These are phyloP conservation scores for Thecophora atra DNA, from an alignment of 2,888 invertebrate species.

Conservation along the genomic window DNA sequence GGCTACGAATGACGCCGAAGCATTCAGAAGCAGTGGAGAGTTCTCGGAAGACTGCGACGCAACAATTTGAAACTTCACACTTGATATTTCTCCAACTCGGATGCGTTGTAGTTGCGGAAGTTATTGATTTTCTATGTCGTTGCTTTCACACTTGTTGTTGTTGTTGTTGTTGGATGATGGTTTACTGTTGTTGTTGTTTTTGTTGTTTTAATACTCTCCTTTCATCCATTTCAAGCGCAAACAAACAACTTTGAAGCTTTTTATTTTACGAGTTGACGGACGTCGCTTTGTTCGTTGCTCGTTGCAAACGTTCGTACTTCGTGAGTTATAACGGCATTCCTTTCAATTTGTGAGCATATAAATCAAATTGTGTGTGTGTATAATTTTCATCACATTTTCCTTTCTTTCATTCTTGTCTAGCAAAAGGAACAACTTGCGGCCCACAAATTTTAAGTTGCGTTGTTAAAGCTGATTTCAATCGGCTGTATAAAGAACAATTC, in stretches of 20 bases:
- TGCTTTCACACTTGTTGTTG: neutral
- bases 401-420: neutral
- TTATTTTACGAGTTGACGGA: neutral
- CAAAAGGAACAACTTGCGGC: neutral
- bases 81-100: too few species aligned
- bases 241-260: neutral
- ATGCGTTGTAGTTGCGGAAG: neutral
- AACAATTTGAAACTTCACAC: too few species aligned
- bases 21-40: neutral
- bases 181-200: neutral
- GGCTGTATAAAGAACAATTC: too few species aligned
- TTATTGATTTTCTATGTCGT: too few species aligned
- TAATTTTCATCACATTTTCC: too few species aligned
- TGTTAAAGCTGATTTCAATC: too few species aligned
- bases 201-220: conserved; percentile 25
- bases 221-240: neutral
- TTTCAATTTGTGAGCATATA: neutral
- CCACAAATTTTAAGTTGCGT: neutral
- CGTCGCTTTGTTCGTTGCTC: neutral
- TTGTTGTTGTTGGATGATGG: neutral
- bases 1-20: conserved; percentile 24
- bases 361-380: neutral
- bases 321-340: neutral
- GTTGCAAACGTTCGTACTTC: neutral
- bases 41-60: too few species aligned